These are phyloP conservation scores for Drosophila ercepeae DNA, from an alignment of 1,140 invertebrate species.

Conservation along the genomic window DNA sequence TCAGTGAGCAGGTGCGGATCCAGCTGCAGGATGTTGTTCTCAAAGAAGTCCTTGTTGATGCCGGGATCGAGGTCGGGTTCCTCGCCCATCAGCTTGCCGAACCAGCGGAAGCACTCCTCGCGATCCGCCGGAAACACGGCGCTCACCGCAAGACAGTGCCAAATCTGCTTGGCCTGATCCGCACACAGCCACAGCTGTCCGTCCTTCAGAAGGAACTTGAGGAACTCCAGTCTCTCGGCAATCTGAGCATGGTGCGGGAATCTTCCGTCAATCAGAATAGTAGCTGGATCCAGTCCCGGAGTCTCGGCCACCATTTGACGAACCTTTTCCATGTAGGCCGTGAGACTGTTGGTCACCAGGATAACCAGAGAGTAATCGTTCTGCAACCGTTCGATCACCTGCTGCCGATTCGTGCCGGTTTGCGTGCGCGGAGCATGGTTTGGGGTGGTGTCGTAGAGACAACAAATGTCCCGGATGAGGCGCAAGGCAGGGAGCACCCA, in stretches of 20 bases:
- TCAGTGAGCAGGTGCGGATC: constrained; percentile 96
- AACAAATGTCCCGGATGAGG: constrained; percentile 98
- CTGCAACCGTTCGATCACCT: constrained; percentile 96
- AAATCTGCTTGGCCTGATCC: constrained; percentile 98
- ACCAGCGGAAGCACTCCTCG: constrained; percentile 99
- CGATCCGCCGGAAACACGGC: constrained; percentile 96
- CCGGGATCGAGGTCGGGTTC: constrained; percentile 98
- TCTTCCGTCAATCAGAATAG: constrained; percentile 93
- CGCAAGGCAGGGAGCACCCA: constrained; percentile 98
- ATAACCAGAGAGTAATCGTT: constrained; percentile 96
- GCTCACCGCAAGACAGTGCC: constrained; percentile 97
- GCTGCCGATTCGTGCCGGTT: constrained; percentile 88
- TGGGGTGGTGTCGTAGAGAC: constrained; percentile 93
- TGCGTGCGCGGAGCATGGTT: constrained; percentile 88
- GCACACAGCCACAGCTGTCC: constrained; percentile 98
- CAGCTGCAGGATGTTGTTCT: constrained; percentile 96
- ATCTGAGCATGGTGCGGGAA: constrained; percentile 97
- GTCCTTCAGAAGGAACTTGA: constrained; percentile 96
- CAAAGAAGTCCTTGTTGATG: constrained; percentile 98
- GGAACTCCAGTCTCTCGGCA: constrained; percentile 96
- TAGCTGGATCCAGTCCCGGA: constrained; percentile 91
- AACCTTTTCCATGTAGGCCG: constrained; percentile 95
- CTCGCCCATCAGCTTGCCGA: constrained; percentile 99
- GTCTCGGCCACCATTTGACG: constrained; percentile 89
- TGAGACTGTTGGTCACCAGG: constrained; percentile 96